Evolutionary conservation across 2,888 invertebrate genomes (phyloP).

Genomic region (Eilema depressum): DNA sequence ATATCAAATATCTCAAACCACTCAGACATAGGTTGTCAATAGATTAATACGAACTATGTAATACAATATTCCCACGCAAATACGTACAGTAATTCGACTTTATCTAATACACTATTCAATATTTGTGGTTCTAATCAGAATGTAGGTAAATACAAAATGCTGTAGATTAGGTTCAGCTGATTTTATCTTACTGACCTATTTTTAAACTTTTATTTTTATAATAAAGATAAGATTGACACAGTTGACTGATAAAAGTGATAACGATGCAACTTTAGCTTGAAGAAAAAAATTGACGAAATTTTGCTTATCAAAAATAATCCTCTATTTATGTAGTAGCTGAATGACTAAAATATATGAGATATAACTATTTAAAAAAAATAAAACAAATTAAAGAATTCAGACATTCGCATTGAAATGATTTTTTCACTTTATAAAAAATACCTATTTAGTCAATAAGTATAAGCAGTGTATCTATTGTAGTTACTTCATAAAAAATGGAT

Average conservation of each 20-base stretch:
- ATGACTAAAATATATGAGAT: not conserved
- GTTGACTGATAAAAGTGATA: not conserved
- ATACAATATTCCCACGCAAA: slow-evolving; percentile 24
- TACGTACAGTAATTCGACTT: slow-evolving; percentile 5
- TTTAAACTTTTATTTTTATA: slow-evolving; percentile 22
- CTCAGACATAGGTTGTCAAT: not conserved
- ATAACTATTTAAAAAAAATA: not conserved
- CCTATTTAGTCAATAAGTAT: too few relatives aligned
- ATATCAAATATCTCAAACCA: too few relatives aligned
- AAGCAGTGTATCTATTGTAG: too few relatives aligned
- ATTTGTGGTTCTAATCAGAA: slow-evolving; percentile 39
- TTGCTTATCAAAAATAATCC: not conserved
- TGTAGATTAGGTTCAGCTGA: slow-evolving; percentile 27
- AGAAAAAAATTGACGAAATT: not conserved
- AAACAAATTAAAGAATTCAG: not conserved
- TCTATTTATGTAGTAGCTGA: not conserved
- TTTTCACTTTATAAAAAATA: not conserved
- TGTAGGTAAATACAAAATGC: slow-evolving; percentile 1
- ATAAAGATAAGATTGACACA: slow-evolving; percentile 3
- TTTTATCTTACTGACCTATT: slow-evolving; percentile 47
- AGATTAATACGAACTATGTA: slow-evolving; percentile 7
- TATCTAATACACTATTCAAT: slow-evolving; percentile 35
- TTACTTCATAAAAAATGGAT: not conserved
- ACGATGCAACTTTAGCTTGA: not conserved
- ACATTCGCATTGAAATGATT: not conserved